A percentile compares a stretch with the other conserved stretches of the same genome.
Conservation (phyloP, 2,113 vertebrate species). For the Anoura caudifer region DNA sequence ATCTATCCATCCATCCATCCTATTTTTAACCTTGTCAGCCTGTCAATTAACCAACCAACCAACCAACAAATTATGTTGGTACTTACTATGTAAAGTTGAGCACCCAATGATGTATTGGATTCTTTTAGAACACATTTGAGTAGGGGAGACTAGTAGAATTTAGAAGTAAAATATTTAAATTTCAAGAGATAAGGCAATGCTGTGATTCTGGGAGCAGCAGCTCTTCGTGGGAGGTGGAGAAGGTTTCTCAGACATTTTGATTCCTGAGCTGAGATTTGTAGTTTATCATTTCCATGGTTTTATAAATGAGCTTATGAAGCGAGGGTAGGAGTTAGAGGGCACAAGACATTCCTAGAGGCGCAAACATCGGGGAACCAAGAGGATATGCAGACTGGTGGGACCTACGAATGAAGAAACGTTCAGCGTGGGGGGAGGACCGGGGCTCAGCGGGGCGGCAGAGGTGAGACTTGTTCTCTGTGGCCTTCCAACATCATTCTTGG, state of each 20-base stretch:
- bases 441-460: background rate
- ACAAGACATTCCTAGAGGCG: background rate
- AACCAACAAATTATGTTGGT: background rate
- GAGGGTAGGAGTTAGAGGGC: too few relatives aligned
- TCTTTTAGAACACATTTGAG: background rate
- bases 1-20: background rate
- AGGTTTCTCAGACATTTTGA: background rate
- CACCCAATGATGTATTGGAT: background rate
- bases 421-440: background rate
- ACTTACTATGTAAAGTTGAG: background rate
- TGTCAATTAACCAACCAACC: background rate
- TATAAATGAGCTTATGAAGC: background rate
- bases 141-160: background rate
- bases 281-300: background rate
- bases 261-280: background rate
- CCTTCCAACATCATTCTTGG: too few relatives aligned
- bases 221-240: background rate
- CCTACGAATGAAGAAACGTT: background rate
- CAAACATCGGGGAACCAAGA: background rate
- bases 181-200: background rate
- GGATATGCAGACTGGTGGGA: too few relatives aligned
- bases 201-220: background rate
- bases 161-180: background rate
- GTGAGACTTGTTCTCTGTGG: background rate
- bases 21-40: background rate